Evolutionary conservation across 2,113 vertebrate genomes (phyloP).

Genomic region (Xiphophorus couchianus): DNA sequence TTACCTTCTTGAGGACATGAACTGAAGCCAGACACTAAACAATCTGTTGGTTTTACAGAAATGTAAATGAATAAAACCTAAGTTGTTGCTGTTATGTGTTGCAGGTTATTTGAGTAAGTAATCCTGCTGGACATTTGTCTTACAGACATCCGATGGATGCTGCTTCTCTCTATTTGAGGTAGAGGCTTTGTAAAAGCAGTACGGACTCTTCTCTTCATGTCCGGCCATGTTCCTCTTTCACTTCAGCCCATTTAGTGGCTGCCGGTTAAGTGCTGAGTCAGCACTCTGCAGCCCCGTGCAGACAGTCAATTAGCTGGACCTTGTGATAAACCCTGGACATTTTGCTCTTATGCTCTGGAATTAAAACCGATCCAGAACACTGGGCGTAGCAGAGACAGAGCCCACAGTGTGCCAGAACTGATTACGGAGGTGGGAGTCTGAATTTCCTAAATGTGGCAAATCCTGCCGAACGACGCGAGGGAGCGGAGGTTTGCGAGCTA

Average conservation of each 20-base stretch:
- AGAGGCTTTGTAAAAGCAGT: slow-evolving; percentile 19
- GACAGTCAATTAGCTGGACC: slow-evolving; percentile 55
- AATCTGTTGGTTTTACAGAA: slow-evolving; percentile 12
- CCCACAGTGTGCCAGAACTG: slow-evolving; percentile 47
- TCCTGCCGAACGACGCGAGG: slow-evolving; percentile 46
- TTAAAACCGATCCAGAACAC: slow-evolving; percentile 46
- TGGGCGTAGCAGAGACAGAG: slow-evolving; percentile 32
- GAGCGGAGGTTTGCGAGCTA: slow-evolving; percentile 29
- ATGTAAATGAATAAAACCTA: neutral
- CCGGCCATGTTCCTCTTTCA: slow-evolving; percentile 23
- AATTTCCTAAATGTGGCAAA: slow-evolving; percentile 59
- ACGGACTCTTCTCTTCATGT: slow-evolving; percentile 17
- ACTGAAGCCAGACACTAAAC: slow-evolving; percentile 24
- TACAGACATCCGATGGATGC: neutral
- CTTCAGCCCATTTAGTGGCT: slow-evolving; percentile 42
- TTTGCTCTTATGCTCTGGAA: slow-evolving; percentile 47
- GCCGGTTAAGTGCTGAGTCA: slow-evolving; percentile 67
- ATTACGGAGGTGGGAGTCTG: slow-evolving; percentile 53
- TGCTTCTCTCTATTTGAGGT: neutral
- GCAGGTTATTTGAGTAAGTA: too few species aligned
- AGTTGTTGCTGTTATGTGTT: slow-evolving; percentile 1
- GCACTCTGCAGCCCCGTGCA: slow-evolving; percentile 21
- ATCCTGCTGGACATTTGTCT: neutral
- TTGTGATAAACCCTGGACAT: slow-evolving; percentile 49
- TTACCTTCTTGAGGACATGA: slow-evolving; percentile 24